phyloP scores from a whole-genome alignment of 1,140 invertebrate species.

The Cylas formicarius region DNA sequence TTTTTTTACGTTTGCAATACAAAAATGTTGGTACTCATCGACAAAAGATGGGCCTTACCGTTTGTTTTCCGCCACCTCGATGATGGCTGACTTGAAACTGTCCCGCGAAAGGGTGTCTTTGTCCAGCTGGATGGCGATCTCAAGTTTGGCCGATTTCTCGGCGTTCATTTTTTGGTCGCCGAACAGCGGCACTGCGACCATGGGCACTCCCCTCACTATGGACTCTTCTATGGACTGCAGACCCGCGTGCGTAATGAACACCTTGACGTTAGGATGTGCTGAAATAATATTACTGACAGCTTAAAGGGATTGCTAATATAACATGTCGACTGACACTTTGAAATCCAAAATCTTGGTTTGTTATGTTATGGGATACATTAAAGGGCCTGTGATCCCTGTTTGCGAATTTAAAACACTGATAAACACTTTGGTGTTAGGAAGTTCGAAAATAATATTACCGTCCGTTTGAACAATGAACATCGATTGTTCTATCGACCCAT shows the following conservation, averaged over 20 bases:
- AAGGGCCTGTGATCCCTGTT: too few species aligned
- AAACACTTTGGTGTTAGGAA: too few species aligned
- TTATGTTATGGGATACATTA: too few species aligned
- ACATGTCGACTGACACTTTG: too few species aligned
- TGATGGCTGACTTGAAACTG: slow-evolving; percentile 4
- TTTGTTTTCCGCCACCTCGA: slow-evolving; percentile 4
- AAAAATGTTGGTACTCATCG: neutral
- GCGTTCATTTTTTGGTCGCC: slow-evolving; percentile 36
- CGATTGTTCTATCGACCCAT: too few species aligned
- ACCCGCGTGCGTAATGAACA: slow-evolving; percentile 48
- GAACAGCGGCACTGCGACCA: slow-evolving; percentile 43
- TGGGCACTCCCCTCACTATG: slow-evolving; percentile 43
- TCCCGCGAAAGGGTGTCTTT: neutral
- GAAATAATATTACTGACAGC: slow-evolving; percentile 52
- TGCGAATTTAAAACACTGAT: too few species aligned
- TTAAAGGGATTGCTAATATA: too few species aligned
- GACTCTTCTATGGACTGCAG: slow-evolving; percentile 45
- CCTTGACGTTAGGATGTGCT: slow-evolving; percentile 39
- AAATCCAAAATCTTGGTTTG: too few species aligned
- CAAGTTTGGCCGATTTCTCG: slow-evolving; percentile 17
- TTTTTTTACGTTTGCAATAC: too few species aligned
- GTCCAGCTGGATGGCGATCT: slow-evolving; percentile 26
- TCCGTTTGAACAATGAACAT: too few species aligned
- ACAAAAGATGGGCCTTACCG: neutral
- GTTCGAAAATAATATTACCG: too few species aligned